Conservation (phyloP, 2,113 vertebrate genomes). For the Mastomys coucha region DNA sequence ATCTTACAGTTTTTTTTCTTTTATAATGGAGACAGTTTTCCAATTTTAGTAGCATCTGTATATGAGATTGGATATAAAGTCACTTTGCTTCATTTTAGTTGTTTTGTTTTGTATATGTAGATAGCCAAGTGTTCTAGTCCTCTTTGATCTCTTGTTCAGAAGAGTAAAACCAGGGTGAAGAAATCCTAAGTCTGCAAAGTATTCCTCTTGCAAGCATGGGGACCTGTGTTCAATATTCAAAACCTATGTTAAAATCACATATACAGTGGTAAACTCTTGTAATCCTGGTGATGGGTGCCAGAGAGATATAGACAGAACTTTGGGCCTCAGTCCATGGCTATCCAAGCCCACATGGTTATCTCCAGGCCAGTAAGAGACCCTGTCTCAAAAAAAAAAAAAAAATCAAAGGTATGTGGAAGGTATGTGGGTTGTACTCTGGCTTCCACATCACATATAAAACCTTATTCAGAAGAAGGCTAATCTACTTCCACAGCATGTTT, state of each 20-base stretch:
- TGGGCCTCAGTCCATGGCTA: too few relatives aligned
- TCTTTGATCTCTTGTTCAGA: neutral
- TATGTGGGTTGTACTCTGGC: neutral
- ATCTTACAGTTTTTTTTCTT: neutral
- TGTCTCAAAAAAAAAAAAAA: neutral
- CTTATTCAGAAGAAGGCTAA: neutral
- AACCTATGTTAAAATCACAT: neutral
- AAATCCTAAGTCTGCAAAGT: neutral
- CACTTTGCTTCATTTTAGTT: neutral
- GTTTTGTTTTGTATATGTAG: neutral
- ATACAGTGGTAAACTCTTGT: neutral
- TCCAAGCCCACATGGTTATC: too few relatives aligned
- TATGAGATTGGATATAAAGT: neutral
- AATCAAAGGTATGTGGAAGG: too few relatives aligned
- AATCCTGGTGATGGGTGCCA: neutral
- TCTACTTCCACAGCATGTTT: neutral
- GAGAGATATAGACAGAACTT: neutral
- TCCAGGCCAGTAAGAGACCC: neutral
- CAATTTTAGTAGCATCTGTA: neutral
- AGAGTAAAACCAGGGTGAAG: neutral
- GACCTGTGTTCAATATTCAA: neutral
- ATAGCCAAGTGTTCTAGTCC: neutral
- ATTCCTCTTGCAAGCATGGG: too few relatives aligned
- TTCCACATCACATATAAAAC: neutral
- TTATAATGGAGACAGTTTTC: neutral